Base-by-base conservation (phyloP, 2,888 invertebrate genomes). In the Galerucella calmariensis region DNA sequence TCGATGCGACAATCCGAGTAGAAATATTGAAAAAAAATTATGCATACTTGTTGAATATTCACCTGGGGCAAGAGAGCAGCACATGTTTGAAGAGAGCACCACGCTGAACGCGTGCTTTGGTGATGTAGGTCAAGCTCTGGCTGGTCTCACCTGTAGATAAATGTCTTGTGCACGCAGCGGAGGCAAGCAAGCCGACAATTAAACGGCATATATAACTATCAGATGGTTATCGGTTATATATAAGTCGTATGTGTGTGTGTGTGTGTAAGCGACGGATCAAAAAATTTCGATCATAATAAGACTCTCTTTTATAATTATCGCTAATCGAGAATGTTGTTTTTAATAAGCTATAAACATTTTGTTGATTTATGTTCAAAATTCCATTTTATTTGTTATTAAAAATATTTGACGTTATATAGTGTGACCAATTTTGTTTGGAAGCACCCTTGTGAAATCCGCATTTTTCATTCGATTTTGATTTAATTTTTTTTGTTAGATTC, bases 91-190 rank as follows among this genome's bases (percentile, higher is more conserved):
- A 35, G 67, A 58, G 56, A 61, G 46, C 12, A 67, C 56, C 41
- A 56, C 69, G 68, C 58, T 63, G 65, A 61, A 71, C 75, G 77
- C 77, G 75, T 77, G 75, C 77, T 73, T 69, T 58, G 69, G 73
- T 73, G 76, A 77, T 75, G 78, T 78, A 78, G 76, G 78, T 78
- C 76, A 78, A 67, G 76, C 76, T 71, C 75, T 27, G 61, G 48
- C 61, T 46, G 44, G 46, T 68, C 72, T 77, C 78, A 78, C 75
- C 78, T 78, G 78, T 78, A 75, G 16, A 59, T 27, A 67, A 58
- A 69, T 56, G 67, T 75, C 74, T 74, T 58, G 74, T 67, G 59
- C 69, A 61, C 66, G 66, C 46, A 63, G 63, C 59, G 68, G 70
- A 56, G 20, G 48, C 48, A 65, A 35, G 62, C 44, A 68, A 61